Evolutionary conservation across 1,140 invertebrate genomes (phyloP), one percentile per base, ranked within the genome.

Genomic region (Drosophila lini): DNA sequence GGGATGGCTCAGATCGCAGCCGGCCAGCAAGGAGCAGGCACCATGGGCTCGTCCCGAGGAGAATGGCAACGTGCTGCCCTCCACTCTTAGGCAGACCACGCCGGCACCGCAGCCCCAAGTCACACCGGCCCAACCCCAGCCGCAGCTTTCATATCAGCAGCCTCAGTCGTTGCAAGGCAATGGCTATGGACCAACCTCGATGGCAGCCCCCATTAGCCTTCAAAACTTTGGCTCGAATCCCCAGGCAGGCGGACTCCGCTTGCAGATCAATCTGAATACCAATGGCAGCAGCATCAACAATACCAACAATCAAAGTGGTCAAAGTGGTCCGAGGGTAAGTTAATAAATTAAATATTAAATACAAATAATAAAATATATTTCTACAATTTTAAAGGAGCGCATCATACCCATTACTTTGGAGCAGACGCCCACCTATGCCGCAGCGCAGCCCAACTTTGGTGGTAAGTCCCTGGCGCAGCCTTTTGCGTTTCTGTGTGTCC

Each of bases 331-430:
- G 13, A 82, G 78, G 86, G 90, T 91, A 62, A 71, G 48, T 19
- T 41, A 13, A 50, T 16, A 3, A 16, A 11, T 34, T 16, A 38
- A 2, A 40, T 44, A 16, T 41, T 11, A 9, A 56, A 52, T 9
- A 32, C 13, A 56, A 47, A 48, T 5, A 13, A 11, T 19, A 19
- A 16, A 5, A 1, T 31, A 8, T 48, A 10, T 19, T 16, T 5
- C 3, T 1, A 5, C 28, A 42, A 42, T 81, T 5, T 55, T 82
- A 2, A 13, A 92, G 89, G 92, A 92, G 69, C 89, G 93, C 52
- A 92, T 94, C 32, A 94, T 94, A 75, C 93, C 93, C 57, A 94
- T 94, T 56, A 93, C 93, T 65, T 62, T 94, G 62, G 93, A 94
- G 73, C 92, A 92, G 47, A 89, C 88, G 3, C 91, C 91, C 10